phyloP scores from a whole-genome alignment of 2,113 vertebrate species.

The Rhadina sibilatrix region DNA sequence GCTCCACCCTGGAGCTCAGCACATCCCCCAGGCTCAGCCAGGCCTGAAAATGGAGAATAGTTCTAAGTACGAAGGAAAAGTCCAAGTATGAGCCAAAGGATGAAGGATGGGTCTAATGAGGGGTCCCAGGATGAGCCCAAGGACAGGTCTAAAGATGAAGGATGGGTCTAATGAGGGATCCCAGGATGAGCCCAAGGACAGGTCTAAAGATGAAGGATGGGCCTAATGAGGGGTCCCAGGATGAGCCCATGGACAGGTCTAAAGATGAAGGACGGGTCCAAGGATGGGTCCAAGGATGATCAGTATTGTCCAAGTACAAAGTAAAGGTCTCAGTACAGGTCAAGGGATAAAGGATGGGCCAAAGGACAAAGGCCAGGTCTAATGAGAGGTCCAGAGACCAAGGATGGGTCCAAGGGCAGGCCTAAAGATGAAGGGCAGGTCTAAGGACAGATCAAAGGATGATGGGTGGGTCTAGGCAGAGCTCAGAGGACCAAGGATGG shows the following conservation, averaged over 20 bases:
- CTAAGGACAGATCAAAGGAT: neutral
- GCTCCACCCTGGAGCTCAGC: neutral
- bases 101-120: neutral
- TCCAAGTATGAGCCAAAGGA: neutral
- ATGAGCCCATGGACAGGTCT: neutral
- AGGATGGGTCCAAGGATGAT: neutral
- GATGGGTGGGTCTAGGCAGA: accelerated
- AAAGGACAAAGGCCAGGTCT: neutral
- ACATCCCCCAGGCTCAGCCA: neutral
- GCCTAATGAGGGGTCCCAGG: no score
- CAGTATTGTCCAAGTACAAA: neutral
- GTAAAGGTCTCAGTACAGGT: neutral
- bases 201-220: neutral
- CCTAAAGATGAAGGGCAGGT: accelerated
- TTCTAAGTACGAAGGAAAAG: no score
- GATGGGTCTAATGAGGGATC: accelerated
- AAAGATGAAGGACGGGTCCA: neutral
- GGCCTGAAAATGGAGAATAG: neutral
- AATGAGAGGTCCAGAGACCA: no score
- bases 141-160: neutral
- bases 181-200: neutral
- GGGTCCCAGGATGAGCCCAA: neutral
- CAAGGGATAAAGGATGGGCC: neutral
- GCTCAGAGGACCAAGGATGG: neutral
- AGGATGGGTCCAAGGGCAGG: neutral